Evolutionary conservation across 2,113 vertebrate genomes (phyloP).

Genomic region (Bujurquina vittata): DNA sequence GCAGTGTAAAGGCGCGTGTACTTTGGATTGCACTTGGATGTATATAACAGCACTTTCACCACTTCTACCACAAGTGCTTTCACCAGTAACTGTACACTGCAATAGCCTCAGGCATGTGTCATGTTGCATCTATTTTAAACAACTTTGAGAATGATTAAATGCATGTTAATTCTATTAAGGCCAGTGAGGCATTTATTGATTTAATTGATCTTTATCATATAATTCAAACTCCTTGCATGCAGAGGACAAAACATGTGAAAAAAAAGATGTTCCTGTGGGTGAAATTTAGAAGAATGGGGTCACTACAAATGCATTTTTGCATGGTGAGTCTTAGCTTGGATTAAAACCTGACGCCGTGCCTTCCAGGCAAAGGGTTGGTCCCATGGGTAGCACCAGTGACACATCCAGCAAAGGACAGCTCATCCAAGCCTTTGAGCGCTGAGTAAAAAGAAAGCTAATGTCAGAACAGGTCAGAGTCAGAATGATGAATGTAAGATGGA

Average conservation of each 20-base stretch:
- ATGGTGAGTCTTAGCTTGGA: constrained; percentile 19
- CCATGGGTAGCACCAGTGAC: constrained; percentile 32
- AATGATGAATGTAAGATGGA: constrained; percentile 19
- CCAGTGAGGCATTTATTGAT: background rate
- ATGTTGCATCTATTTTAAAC: background rate
- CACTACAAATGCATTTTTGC: constrained; percentile 34
- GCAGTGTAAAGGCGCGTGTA: background rate
- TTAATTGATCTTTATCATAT: background rate
- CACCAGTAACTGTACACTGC: background rate
- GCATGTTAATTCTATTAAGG: background rate
- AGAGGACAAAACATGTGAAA: constrained; percentile 20
- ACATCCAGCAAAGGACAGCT: constrained; percentile 47
- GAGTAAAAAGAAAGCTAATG: constrained; percentile 43
- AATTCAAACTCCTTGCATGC: background rate
- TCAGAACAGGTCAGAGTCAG: constrained; percentile 23
- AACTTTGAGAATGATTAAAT: background rate
- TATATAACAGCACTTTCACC: background rate
- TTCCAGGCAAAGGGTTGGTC: constrained; percentile 41
- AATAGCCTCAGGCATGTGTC: background rate
- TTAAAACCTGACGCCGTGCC: constrained; percentile 37
- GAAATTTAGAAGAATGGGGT: background rate
- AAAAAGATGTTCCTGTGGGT: background rate
- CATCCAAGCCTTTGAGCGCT: constrained; percentile 33
- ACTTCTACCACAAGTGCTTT: background rate
- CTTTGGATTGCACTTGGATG: background rate